These are phyloP conservation scores for Laterallus jamaicensis DNA, from an alignment of 2,113 vertebrate genomes.

Conservation along the genomic window DNA sequence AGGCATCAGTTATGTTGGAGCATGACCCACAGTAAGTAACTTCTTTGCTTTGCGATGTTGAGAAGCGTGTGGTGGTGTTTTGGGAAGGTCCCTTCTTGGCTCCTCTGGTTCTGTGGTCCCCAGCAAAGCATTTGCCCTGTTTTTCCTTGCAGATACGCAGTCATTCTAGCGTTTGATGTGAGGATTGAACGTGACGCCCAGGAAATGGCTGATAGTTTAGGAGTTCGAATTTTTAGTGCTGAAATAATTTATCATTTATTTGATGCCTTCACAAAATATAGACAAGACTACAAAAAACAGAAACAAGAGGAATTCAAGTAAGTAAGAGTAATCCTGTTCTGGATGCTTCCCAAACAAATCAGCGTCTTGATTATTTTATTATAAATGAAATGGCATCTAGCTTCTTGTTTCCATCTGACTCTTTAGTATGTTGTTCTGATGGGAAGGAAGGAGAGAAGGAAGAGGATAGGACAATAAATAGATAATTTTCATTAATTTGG, in stretches of 20 bases:
- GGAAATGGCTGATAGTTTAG: constrained; percentile 96
- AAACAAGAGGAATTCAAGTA: constrained; percentile 99
- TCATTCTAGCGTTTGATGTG: constrained; percentile 96
- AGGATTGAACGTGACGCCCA: constrained; percentile 95
- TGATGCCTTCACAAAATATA: constrained; percentile 96
- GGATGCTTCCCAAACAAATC: not conserved
- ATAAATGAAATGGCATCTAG: not conserved
- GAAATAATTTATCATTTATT: constrained; percentile 99
- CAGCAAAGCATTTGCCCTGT: not conserved
- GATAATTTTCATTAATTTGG: too few species aligned
- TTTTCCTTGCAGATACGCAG: constrained; percentile 83
- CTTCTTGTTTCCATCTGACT: not conserved
- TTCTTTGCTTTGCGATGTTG: not conserved
- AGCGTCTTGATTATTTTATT: not conserved
- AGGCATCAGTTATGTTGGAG: constrained; percentile 95
- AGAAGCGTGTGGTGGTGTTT: rapidly evolving
- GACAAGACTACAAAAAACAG: constrained; percentile 98
- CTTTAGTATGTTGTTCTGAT: not conserved
- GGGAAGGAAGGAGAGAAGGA: not conserved
- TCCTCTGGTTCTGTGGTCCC: rapidly evolving
- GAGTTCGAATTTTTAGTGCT: constrained; percentile 94
- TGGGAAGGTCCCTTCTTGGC: not conserved
- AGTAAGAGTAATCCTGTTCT: constrained; percentile 18
- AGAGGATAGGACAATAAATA: not conserved
- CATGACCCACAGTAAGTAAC: constrained; percentile 91